These are phyloP conservation scores for Calameuta pallipes DNA, from an alignment of 2,888 invertebrate species.

Conservation along the genomic window DNA sequence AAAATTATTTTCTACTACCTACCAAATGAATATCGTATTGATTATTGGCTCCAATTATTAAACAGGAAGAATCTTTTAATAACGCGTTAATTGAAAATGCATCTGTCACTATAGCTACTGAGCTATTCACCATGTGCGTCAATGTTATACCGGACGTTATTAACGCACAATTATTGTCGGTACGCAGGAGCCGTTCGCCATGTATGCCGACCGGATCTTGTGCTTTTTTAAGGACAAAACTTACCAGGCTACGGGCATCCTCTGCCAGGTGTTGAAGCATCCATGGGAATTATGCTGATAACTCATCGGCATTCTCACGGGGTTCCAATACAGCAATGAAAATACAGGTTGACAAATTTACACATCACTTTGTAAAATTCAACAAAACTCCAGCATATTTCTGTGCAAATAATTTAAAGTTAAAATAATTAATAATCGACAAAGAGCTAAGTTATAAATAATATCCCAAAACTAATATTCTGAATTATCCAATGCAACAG, in stretches of 20 bases:
- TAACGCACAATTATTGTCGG: slow-evolving; percentile 55
- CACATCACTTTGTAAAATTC: neutral
- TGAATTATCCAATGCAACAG: neutral
- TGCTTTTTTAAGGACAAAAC: slow-evolving; percentile 51
- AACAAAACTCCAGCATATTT: neutral
- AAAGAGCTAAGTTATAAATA: neutral
- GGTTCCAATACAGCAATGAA: slow-evolving; percentile 30
- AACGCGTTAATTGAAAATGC: slow-evolving; percentile 38
- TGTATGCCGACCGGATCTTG: slow-evolving; percentile 25
- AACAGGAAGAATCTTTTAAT: slow-evolving; percentile 23
- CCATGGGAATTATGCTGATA: slow-evolving; percentile 65
- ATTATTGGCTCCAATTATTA: neutral
- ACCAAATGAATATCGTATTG: neutral
- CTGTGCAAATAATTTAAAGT: neutral
- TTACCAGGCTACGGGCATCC: slow-evolving; percentile 40
- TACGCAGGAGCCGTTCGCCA: slow-evolving; percentile 27
- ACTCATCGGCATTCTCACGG: slow-evolving; percentile 64
- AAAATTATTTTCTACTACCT: too few relatives aligned
- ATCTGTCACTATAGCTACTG: slow-evolving; percentile 51
- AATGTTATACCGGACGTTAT: slow-evolving; percentile 56
- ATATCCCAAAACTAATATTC: neutral
- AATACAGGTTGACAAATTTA: neutral
- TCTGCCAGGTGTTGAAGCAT: slow-evolving; percentile 62
- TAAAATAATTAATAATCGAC: neutral
- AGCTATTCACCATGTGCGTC: slow-evolving; percentile 54